Percentiles rank a stretch among this genome's conserved stretches.
Conservation (phyloP, 2,797 vertebrate species). For the Spheniscus humboldti region DNA sequence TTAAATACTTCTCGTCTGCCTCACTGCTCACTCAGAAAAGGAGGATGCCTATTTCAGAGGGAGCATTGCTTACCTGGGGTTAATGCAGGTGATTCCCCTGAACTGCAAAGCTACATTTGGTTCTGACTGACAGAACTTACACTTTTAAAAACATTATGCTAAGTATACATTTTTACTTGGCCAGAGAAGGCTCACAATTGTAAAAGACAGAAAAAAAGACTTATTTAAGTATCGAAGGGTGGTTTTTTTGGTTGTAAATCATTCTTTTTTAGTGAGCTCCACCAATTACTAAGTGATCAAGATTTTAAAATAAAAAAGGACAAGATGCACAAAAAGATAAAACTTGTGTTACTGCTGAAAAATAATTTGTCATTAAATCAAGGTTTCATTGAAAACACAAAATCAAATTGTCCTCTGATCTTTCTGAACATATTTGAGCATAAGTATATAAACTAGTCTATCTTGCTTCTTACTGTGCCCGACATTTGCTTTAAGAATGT, state of each 20-base stretch:
- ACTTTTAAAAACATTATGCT: not conserved
- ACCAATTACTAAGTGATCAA: not conserved
- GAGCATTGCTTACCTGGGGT: not conserved
- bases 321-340: not conserved
- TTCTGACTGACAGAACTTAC: not conserved
- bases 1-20: not conserved
- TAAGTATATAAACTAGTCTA: not conserved
- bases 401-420: not conserved
- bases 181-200: not conserved
- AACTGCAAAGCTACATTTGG: not conserved
- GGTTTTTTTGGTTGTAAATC: not conserved
- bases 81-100: not conserved
- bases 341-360: not conserved
- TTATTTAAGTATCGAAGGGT: not conserved
- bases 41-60: not conserved
- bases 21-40: not conserved
- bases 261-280: not conserved
- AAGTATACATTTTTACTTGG: not conserved
- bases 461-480: not conserved
- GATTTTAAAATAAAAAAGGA: not conserved
- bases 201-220: not conserved
- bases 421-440: not conserved
- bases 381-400: not conserved
- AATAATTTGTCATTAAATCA: not conserved
- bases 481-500: conserved; percentile 12